Evolutionary conservation across 2,888 invertebrate genomes (phyloP).

Genomic region (Amphipoea lucens): DNA sequence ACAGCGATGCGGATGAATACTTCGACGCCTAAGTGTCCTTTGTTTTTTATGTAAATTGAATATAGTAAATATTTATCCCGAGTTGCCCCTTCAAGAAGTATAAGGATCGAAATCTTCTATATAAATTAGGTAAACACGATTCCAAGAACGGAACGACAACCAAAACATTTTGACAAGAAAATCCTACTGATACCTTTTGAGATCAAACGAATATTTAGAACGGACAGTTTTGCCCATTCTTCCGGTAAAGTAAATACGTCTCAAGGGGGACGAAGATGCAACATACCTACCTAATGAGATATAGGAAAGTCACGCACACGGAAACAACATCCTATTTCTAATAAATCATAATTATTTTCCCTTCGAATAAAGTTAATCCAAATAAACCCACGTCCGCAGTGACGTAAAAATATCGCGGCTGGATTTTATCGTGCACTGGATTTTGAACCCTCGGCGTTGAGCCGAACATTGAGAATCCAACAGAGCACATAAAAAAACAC

Average conservation of each 20-base stretch:
- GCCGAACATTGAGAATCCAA: neutral
- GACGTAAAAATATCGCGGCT: neutral
- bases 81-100: neutral
- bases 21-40: too few species aligned
- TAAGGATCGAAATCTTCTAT: neutral
- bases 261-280: neutral
- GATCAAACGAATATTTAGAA: neutral
- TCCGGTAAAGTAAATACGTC: neutral
- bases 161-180: neutral
- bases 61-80: neutral
- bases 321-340: neutral
- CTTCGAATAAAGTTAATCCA: neutral
- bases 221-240: too few species aligned
- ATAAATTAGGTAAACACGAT: neutral
- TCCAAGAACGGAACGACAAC: neutral
- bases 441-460: neutral
- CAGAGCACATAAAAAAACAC: neutral
- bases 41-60: too few species aligned
- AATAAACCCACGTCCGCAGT: neutral
- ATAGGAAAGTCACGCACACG: neutral
- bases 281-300: too few species aligned
- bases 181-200: neutral
- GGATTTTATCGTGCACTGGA: neutral
- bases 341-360: constrained; percentile 13
- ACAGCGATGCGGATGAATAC: too few species aligned